A percentile compares a stretch with the other conserved stretches of the same genome.
Conservation (phyloP, 2,888 invertebrate species). For the Julus scanicus region DNA sequence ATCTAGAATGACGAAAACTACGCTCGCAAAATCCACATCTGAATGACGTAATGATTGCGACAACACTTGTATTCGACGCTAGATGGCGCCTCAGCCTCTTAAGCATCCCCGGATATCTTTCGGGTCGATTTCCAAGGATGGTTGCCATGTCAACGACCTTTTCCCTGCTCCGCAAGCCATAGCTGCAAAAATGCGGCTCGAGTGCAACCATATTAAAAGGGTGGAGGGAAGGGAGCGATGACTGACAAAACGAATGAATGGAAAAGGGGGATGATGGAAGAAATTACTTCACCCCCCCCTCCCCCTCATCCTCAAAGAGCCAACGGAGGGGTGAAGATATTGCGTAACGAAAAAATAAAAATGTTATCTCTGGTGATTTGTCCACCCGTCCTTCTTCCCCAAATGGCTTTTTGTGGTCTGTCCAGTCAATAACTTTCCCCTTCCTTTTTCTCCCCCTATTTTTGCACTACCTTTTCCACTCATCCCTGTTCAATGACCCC, state of each 20-base stretch:
- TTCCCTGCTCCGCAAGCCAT: neutral
- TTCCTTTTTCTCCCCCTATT: neutral
- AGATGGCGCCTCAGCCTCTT: neutral
- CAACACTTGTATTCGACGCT: neutral
- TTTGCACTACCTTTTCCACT: neutral
- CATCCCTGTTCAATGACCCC: conserved; percentile 32
- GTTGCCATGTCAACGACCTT: conserved; percentile 45
- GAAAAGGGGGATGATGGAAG: neutral
- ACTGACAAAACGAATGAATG: conserved; percentile 45
- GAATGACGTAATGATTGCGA: too few species aligned
- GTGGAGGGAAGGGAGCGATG: conserved; percentile 40
- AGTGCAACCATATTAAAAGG: conserved; percentile 17
- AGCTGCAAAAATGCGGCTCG: conserved; percentile 29
- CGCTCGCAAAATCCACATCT: too few species aligned
- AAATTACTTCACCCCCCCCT: neutral
- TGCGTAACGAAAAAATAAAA: neutral
- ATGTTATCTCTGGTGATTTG: neutral
- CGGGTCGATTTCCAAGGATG: conserved; percentile 45
- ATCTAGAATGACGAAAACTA: too few species aligned
- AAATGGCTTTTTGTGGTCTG: neutral
- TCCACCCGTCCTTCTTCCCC: neutral
- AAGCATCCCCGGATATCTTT: conserved; percentile 27
- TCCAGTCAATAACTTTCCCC: neutral
- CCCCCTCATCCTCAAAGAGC: neutral
- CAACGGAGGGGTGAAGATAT: neutral